Evolutionary conservation across 2,888 invertebrate species (phyloP).

Genomic region (Caenorhabditis macrosperma): DNA sequence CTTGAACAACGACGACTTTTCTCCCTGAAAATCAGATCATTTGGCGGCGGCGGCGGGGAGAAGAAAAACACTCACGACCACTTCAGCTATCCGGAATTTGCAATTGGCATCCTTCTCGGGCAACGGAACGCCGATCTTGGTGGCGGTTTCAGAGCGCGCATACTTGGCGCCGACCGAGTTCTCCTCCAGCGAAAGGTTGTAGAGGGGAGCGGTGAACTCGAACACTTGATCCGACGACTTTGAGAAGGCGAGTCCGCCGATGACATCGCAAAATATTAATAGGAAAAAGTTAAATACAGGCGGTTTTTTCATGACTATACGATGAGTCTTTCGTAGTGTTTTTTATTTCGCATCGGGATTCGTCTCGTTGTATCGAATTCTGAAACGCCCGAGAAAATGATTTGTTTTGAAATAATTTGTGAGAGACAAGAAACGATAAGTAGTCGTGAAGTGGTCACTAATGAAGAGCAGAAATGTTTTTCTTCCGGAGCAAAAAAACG

Average conservation of each 20-base stretch:
- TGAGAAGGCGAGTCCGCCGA: conserved; percentile 4
- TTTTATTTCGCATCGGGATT: conserved; percentile 1
- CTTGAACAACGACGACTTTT: conserved; percentile 67
- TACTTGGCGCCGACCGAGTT: conserved; percentile 82
- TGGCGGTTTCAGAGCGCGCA: conserved; percentile 83
- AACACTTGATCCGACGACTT: conserved; percentile 81
- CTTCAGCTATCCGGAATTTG: conserved; percentile 88
- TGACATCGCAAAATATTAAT: conserved; percentile 29
- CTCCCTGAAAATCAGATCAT: conserved; percentile 31
- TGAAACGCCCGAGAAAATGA: too few relatives aligned
- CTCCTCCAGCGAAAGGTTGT: conserved; percentile 93
- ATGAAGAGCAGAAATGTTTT: too few relatives aligned
- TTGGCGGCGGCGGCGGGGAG: too few relatives aligned
- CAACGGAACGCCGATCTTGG: conserved; percentile 88
- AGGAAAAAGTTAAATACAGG: conserved; percentile 43
- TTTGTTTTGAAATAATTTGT: too few relatives aligned
- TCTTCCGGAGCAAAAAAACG: conserved; percentile 17
- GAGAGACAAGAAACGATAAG: too few relatives aligned
- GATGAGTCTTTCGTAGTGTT: background rate
- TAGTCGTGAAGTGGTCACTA: too few relatives aligned
- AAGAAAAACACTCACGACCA: conserved; percentile 35
- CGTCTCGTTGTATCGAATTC: too few relatives aligned
- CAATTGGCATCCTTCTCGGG: conserved; percentile 82
- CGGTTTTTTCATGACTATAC: conserved; percentile 40
- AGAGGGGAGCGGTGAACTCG: conserved; percentile 86